phyloP scores from a whole-genome alignment of 64 coral and sea anemone species.

The Pachyseris speciosa region DNA sequence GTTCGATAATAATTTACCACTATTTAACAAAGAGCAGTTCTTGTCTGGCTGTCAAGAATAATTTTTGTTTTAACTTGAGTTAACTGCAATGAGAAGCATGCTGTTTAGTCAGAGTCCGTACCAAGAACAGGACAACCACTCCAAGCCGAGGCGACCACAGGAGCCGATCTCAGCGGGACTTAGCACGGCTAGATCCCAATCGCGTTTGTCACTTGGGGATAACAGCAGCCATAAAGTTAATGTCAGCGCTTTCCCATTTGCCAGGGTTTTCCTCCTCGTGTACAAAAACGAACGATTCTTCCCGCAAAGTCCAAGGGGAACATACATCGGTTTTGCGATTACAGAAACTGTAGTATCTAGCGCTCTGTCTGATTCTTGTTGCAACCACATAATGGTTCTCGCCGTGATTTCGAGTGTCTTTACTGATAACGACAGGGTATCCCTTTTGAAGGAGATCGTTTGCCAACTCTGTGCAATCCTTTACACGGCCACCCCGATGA shows the following conservation, averaged over 20 bases:
- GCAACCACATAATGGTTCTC: conserved; percentile 73
- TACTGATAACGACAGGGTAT: conserved; percentile 76
- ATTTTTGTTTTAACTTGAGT: too few species aligned
- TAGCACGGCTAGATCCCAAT: neutral
- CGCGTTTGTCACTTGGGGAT: conserved; percentile 6
- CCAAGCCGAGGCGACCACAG: neutral
- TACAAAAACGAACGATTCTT: conserved; percentile 58
- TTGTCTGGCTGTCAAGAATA: too few species aligned
- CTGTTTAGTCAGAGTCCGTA: too few species aligned
- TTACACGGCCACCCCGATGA: neutral
- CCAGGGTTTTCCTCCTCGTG: conserved; percentile 34
- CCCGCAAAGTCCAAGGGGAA: conserved; percentile 49
- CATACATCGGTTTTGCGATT: conserved; percentile 22
- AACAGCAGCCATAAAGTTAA: conserved; percentile 67
- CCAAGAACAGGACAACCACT: too few species aligned
- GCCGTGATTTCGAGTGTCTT: neutral
- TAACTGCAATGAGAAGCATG: neutral
- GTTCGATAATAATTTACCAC: too few species aligned
- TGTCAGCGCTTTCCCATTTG: conserved; percentile 83
- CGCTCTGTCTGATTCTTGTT: conserved; percentile 61
- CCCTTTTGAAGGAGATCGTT: conserved; percentile 62
- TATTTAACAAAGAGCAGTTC: too few species aligned
- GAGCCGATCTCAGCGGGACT: neutral
- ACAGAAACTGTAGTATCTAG: conserved; percentile 67
- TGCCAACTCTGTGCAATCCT: conserved; percentile 20